These are phyloP conservation scores for Sebastes matsubarae DNA, from an alignment of 2,797 vertebrate species.

Conservation along the genomic window DNA sequence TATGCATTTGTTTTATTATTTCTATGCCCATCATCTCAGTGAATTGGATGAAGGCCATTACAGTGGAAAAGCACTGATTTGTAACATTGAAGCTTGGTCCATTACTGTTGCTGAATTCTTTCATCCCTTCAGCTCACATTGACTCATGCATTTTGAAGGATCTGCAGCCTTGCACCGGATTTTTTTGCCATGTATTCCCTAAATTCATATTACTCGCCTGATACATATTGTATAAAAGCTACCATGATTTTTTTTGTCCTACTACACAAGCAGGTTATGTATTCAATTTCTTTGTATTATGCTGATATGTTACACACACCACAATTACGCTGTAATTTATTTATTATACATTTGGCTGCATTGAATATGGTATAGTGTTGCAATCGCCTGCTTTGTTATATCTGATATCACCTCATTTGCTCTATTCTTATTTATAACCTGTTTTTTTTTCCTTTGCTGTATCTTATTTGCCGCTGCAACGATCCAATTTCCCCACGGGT, in stretches of 20 bases:
- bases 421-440: slow-evolving; percentile 47
- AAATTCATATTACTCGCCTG: not conserved
- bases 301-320: not conserved
- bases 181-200: not conserved
- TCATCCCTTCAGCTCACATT: not conserved
- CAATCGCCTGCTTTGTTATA: slow-evolving; percentile 23
- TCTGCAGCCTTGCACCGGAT: not conserved
- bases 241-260: not conserved
- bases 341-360: not conserved
- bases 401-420: slow-evolving; percentile 29
- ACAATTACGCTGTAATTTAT: not conserved
- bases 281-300: not conserved
- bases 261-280: not conserved
- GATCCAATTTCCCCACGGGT: slow-evolving; percentile 50
- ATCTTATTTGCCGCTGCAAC: slow-evolving; percentile 52
- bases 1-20: not conserved
- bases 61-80: not conserved
- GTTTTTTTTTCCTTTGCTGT: slow-evolving; percentile 31
- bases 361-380: not conserved
- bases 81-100: not conserved
- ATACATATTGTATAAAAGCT: not conserved
- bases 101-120: not conserved
- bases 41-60: not conserved
- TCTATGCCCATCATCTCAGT: not conserved
- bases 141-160: not conserved